Base-by-base conservation (phyloP, 2,888 invertebrate genomes). In the Trichopoda pennipes region DNA sequence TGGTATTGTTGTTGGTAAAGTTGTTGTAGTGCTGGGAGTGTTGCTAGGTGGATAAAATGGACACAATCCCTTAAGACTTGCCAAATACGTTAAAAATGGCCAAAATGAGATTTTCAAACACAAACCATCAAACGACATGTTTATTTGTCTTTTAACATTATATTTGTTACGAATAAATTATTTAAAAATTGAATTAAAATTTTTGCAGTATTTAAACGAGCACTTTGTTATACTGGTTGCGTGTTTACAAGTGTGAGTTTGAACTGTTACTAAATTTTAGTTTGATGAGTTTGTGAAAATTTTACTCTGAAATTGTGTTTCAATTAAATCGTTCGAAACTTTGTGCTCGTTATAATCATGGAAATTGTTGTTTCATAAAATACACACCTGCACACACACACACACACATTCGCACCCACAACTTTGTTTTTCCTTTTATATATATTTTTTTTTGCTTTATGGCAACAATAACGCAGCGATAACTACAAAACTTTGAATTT, bases 61-160 rank as follows among this genome's bases (percentile, higher is more conserved):
- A 79, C 91, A 91, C 73, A 90, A 84, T 42, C 91, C 91, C 85
- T 91, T 91, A 10, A 90, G 84, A 56, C 87, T 89, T 21, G 91
- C 91, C 85, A 91, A 84, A 81, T 91, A 90, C 16, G 90, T 89
- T 0, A 91, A 85, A 79, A 90, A 87, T 49, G 91, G 91, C 89
- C 89, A 91, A 60, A 91, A 87, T 72, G 88, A 91, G 61, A 91
- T 86, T 85, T 90, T 91, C 17, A 88, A 85, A 83, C 91, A 91
- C 55, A 91, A 86, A 83, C 90, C 88, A 35, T 86, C 86, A 47
- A 82, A 85, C 19, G 82, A 38, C 85, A 85, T 86, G 7, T 6
- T 49, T 17, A 82, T 53, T 38, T 49, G 3, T 14, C 21, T 35
- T 63, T 47, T 42, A 23, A 44, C 19, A n/a, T 47, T 47, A 16